Base-by-base conservation (phyloP, 1,140 invertebrate genomes). In the Armadillidium nasatum region DNA sequence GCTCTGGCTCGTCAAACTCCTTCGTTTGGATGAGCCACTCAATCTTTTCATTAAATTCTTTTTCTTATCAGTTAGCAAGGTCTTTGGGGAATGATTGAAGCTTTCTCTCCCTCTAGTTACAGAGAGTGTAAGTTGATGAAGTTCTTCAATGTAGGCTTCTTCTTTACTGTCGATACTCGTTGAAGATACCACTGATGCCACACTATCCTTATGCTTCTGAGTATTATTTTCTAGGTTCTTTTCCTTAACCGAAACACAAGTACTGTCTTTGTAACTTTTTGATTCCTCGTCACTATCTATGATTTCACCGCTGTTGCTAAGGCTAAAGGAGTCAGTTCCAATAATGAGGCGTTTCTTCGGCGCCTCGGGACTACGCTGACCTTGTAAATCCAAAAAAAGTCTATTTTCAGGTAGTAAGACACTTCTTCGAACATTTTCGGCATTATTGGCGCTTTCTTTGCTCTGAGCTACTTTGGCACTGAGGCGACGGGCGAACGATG, bases 391-490 rank as follows among this genome's bases (percentile, higher is more conserved):
- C n/a, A 80, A 44, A 6, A 78, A 70, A 15, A 73, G 74, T 15
- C 79, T 75, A 68, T 80, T 80, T n/a, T 78, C 79, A 11, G 79
- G 76, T n/a, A 76, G 77, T 13, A 80, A 68, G 10, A 80, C 79
- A 0, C 76, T 78, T 6, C 67, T 45, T n/a, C 76, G 46, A 71
- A 43, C 73, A 67, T 10, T 68, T 74, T 67, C 71, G 60, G 23
- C 22, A 46, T 2, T 68, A 71, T 7, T 44, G 23, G 6, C 54
- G 10, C 10, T 78, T 22, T 7, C 71, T 74, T 13, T 71, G 73
- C 66, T 73, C 73, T 13, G 75, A 67, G 15, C 66, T 54, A 22
- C 15, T 15, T 50, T 50, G n/a, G n/a, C n/a, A n/a, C n/a, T n/a
- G 9, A 50, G 9, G 9, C 46, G 46, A 15, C 46, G 46, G 9